Percentiles rank a stretch among this genome's conserved stretches.
Evolutionary conservation across 2,888 invertebrate genomes (phyloP).

Genomic region (Scaptomyza reducta): DNA sequence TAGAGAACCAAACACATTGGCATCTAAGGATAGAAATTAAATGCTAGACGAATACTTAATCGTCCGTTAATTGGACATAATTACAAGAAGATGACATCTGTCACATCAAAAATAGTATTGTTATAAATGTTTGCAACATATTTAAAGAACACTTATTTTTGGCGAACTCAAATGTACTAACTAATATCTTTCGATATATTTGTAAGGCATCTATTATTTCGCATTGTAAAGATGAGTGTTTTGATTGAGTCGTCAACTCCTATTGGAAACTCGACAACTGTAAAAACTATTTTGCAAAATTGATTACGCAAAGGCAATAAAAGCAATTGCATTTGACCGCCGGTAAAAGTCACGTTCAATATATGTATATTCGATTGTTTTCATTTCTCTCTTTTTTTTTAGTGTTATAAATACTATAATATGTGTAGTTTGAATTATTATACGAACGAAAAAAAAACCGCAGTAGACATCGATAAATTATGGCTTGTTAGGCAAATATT

Average conservation of each 20-base stretch:
- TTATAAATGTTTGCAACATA: too few relatives aligned
- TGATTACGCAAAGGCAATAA: constrained; percentile 42
- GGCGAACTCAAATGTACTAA: too few relatives aligned
- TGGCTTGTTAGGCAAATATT: constrained; percentile 46
- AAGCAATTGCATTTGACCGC: constrained; percentile 45
- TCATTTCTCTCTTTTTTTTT: constrained; percentile 14
- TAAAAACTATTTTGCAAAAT: constrained; percentile 16
- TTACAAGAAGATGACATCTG: neutral
- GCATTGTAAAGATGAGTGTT: neutral
- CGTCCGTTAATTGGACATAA: constrained; percentile 5
- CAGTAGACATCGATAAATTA: constrained; percentile 48
- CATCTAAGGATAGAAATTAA: constrained; percentile 17
- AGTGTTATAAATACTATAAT: constrained; percentile 13
- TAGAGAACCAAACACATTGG: constrained; percentile 27
- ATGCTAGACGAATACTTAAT: neutral
- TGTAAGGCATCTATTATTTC: constrained; percentile 6
- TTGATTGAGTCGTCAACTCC: neutral
- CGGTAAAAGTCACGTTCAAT: constrained; percentile 58
- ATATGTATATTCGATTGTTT: constrained; percentile 16
- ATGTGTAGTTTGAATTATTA: constrained; percentile 37
- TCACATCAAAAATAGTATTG: too few relatives aligned
- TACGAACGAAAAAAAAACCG: constrained; percentile 14
- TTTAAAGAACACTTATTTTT: too few relatives aligned
- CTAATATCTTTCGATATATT: neutral
- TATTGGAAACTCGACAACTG: neutral